These are phyloP conservation scores for Tenthredo mesomela DNA, from an alignment of 2,888 invertebrate species.

Conservation along the genomic window DNA sequence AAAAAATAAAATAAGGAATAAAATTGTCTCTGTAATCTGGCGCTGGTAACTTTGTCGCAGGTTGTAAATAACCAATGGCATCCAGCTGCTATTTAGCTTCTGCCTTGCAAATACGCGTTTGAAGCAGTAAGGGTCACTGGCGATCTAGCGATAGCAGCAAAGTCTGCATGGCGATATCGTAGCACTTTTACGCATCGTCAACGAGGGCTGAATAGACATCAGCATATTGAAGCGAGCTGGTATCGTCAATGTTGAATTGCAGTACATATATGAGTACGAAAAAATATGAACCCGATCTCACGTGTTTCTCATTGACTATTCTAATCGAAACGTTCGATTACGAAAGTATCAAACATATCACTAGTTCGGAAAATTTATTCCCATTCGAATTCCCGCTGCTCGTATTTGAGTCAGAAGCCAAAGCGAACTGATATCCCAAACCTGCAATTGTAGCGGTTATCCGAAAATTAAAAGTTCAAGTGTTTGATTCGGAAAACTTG, in stretches of 20 bases:
- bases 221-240: not conserved
- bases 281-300: not conserved
- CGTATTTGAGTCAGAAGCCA: not conserved
- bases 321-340: not conserved
- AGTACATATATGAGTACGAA: not conserved
- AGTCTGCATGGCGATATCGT: not conserved
- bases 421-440: not conserved
- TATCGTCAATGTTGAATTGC: not conserved
- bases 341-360: not conserved
- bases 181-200: not conserved
- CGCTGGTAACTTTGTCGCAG: not conserved
- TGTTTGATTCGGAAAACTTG: not conserved
- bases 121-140: not conserved
- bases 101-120: not conserved
- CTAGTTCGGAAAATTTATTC: not conserved
- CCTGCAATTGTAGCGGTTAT: not conserved
- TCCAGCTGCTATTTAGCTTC: not conserved
- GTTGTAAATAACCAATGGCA: not conserved
- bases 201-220: constrained; percentile 6
- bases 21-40: not conserved
- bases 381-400: not conserved
- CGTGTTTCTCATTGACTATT: constrained; percentile 24
- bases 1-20: not conserved
- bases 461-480: not conserved
- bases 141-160: not conserved